These are phyloP conservation scores for Limnephilus lunatus DNA, from an alignment of 2,888 invertebrate genomes.

Conservation along the genomic window DNA sequence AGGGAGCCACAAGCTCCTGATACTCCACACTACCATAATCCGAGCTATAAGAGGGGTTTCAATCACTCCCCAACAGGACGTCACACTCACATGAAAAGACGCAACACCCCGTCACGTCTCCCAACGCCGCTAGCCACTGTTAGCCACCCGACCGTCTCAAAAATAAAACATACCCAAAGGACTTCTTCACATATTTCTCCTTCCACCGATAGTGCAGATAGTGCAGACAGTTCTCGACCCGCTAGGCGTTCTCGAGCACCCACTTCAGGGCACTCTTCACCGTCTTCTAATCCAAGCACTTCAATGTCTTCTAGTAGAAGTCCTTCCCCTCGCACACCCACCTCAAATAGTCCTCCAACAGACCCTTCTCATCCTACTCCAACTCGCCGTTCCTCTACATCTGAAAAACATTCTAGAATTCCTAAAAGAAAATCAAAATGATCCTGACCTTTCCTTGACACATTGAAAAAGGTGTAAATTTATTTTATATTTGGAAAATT, in stretches of 20 bases:
- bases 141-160: neutral
- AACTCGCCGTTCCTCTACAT: neutral
- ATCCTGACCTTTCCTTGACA: neutral
- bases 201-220: neutral
- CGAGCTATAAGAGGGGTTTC: neutral
- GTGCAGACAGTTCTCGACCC: neutral
- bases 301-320: slow-evolving; percentile 10
- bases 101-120: neutral
- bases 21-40: neutral
- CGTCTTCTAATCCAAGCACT: neutral
- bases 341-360: neutral
- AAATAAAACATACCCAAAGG: neutral
- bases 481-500: neutral
- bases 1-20: neutral
- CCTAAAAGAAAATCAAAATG: slow-evolving; percentile 12
- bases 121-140: neutral
- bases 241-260: neutral
- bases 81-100: neutral
- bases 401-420: neutral
- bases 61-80: neutral
- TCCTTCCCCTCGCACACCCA: neutral
- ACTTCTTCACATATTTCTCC: neutral
- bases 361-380: neutral
- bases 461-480: slow-evolving; percentile 7
- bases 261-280: neutral